phyloP scores from a whole-genome alignment of 2,113 vertebrate species.

The Alosa alosa region DNA sequence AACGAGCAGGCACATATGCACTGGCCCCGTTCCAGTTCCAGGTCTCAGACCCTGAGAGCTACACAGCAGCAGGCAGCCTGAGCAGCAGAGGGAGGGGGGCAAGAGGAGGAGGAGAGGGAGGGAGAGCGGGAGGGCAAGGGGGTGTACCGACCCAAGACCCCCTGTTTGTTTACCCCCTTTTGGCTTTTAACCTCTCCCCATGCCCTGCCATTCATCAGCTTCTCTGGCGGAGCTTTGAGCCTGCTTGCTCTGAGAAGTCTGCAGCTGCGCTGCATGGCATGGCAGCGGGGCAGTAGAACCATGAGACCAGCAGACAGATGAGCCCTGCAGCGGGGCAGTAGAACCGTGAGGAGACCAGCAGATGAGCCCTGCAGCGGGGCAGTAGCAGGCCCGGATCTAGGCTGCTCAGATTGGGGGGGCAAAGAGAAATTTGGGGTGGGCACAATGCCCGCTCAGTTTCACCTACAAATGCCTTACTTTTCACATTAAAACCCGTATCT shows the following conservation, averaged over 20 bases:
- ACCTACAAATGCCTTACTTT: too few relatives aligned
- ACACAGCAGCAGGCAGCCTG: not conserved
- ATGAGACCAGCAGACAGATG: too few relatives aligned
- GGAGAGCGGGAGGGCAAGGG: not conserved
- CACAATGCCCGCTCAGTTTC: too few relatives aligned
- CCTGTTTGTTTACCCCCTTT: constrained; percentile 43
- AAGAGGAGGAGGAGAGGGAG: not conserved
- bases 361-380: too few relatives aligned
- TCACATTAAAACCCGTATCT: too few relatives aligned
- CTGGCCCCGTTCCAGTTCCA: constrained; percentile 33
- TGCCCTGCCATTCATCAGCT: constrained; percentile 29
- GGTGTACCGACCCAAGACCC: not conserved
- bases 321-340: not conserved
- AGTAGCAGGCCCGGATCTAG: too few relatives aligned
- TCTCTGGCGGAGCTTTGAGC: constrained; percentile 24
- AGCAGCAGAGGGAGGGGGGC: not conserved
- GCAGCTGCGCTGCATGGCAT: not conserved
- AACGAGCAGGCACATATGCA: constrained; percentile 37
- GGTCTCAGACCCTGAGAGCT: not conserved
- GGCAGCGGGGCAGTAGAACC: not conserved
- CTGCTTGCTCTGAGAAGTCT: not conserved
- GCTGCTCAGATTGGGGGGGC: too few relatives aligned
- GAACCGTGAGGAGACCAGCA: too few relatives aligned
- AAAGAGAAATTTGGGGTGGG: too few relatives aligned
- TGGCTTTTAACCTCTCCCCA: constrained; percentile 45